A percentile compares a stretch with the other conserved stretches of the same genome.
phyloP scores from a whole-genome alignment of 2,113 vertebrate species.

The Stigmatopora argus region DNA sequence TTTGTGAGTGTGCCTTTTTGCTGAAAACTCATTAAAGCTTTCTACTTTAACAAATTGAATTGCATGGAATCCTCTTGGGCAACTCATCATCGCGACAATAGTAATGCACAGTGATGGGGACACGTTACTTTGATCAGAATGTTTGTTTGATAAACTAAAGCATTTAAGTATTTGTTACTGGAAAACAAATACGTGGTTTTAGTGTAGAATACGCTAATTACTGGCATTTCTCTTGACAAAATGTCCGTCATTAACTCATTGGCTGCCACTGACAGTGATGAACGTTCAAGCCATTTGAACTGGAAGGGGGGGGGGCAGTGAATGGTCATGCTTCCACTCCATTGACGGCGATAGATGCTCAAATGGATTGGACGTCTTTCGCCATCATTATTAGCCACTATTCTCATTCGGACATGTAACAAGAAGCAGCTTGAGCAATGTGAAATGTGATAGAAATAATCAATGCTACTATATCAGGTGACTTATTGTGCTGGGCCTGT shows the following conservation, averaged over 20 bases:
- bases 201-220: background rate
- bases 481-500: slow-evolving; percentile 47
- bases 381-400: background rate
- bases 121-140: background rate
- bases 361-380: no score
- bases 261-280: slow-evolving; percentile 6
- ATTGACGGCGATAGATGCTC: no score
- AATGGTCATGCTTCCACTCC: no score
- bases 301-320: no score
- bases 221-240: slow-evolving; percentile 33
- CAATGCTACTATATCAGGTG: slow-evolving; percentile 49
- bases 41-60: background rate
- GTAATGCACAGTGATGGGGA: background rate
- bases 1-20: background rate
- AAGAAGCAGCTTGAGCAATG: slow-evolving; percentile 13
- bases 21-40: background rate
- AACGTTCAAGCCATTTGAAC: no score
- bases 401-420: background rate
- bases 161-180: no score
- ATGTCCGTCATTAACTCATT: slow-evolving; percentile 40
- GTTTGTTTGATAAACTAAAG: no score
- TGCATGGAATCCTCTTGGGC: background rate
- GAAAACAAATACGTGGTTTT: background rate
- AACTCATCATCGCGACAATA: background rate
- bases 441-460: slow-evolving; percentile 49